These are phyloP conservation scores for Aphaenogaster floridana DNA, from an alignment of 1,140 invertebrate species.

Conservation along the genomic window DNA sequence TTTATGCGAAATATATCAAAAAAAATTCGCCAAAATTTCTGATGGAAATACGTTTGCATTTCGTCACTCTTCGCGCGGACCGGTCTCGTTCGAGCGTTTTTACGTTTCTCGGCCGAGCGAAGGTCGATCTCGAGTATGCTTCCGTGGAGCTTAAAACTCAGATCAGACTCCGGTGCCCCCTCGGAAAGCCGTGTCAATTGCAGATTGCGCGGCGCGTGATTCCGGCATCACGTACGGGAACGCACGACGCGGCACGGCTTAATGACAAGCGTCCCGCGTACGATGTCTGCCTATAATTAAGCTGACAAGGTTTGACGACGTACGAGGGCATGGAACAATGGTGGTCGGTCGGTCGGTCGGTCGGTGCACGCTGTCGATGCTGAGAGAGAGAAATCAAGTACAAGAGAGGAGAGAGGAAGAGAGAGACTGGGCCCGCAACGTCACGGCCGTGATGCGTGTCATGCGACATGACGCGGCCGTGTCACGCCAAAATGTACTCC, in stretches of 20 bases:
- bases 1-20: background rate
- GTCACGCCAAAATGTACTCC: slow-evolving; percentile 67
- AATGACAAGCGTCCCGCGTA: slow-evolving; percentile 67
- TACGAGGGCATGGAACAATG: slow-evolving; percentile 75
- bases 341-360: slow-evolving; percentile 22
- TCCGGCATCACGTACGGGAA: slow-evolving; percentile 12
- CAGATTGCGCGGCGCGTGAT: slow-evolving; percentile 63
- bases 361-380: slow-evolving; percentile 34
- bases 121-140: background rate
- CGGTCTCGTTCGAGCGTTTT: background rate
- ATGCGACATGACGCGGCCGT: slow-evolving; percentile 68
- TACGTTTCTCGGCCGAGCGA: background rate
- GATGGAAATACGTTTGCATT: background rate
- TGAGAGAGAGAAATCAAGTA: background rate
- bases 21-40: background rate
- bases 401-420: background rate
- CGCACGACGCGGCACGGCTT: slow-evolving; percentile 42
- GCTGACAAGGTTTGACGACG: slow-evolving; percentile 77
- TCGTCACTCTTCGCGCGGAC: background rate
- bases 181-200: slow-evolving; percentile 65
- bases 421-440: slow-evolving; percentile 42
- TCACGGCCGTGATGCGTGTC: slow-evolving; percentile 66
- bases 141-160: background rate
- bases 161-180: slow-evolving; percentile 42
- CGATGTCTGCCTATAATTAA: slow-evolving; percentile 74